Conservation (phyloP, 2,113 vertebrate genomes). For the Anguilla japonica region DNA sequence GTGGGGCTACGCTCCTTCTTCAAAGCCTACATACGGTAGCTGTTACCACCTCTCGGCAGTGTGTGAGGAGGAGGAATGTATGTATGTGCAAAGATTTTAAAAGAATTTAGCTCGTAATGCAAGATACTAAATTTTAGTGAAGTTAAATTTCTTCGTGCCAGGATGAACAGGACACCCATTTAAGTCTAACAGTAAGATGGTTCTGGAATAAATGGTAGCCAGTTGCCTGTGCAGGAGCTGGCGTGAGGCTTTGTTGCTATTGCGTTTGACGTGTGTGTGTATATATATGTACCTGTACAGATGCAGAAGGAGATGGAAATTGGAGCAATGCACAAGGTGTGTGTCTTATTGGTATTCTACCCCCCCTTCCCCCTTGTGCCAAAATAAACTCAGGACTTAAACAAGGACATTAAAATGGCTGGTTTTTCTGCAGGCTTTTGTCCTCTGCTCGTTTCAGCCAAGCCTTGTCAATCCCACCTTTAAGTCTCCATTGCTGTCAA, state of each 20-base stretch:
- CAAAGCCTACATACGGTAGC: background rate
- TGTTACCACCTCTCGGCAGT: background rate
- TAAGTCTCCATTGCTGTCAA: background rate
- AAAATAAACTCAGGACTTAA: background rate
- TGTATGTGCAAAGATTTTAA: background rate
- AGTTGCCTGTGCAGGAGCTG: background rate
- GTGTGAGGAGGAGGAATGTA: background rate
- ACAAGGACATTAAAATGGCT: background rate
- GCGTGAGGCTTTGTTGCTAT: background rate
- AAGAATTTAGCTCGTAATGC: background rate
- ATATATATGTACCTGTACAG: constrained; percentile 16
- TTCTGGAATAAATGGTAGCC: background rate
- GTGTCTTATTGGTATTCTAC: background rate
- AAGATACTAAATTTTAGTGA: background rate
- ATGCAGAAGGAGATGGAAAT: constrained; percentile 25
- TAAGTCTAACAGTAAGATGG: background rate
- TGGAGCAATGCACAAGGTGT: constrained; percentile 24
- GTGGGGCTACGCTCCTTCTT: background rate
- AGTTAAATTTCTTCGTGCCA: background rate
- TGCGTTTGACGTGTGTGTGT: background rate
- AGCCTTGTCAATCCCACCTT: background rate
- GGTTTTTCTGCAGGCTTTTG: background rate
- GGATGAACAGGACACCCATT: background rate
- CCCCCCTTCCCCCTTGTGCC: background rate
- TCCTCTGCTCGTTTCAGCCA: background rate